A percentile compares a stretch with the other conserved stretches of the same genome.
Evolutionary conservation across 2,797 vertebrate genomes (phyloP).

Genomic region (Morelia viridis): DNA sequence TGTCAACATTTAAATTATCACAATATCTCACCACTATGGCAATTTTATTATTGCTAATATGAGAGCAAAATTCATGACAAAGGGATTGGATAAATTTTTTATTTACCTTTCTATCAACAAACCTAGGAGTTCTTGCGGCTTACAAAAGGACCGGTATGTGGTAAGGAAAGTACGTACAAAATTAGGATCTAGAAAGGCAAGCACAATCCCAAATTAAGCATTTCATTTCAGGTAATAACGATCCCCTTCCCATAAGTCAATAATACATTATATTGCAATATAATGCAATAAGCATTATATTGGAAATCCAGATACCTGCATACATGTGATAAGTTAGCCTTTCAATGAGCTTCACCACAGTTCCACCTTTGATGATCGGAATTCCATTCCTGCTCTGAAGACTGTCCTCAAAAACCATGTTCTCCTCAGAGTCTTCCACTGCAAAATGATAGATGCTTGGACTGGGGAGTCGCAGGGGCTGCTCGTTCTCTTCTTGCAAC

Average conservation of each 20-base stretch:
- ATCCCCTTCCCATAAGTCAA: neutral
- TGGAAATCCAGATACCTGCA: slow-evolving; percentile 79
- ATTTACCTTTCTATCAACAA: slow-evolving; percentile 91
- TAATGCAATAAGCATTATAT: neutral
- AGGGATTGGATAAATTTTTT: accelerated
- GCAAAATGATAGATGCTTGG: slow-evolving; percentile 88
- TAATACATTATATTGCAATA: neutral
- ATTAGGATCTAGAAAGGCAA: slow-evolving; percentile 86
- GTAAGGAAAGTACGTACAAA: slow-evolving; percentile 98
- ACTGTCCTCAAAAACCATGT: slow-evolving; percentile 95
- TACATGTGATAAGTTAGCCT: slow-evolving; percentile 98
- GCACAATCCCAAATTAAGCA: neutral
- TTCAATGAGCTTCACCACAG: slow-evolving; percentile 95
- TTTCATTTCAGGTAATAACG: neutral
- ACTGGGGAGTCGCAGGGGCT: slow-evolving; percentile 88
- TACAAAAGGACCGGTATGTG: slow-evolving; percentile 98
- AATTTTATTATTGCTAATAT: neutral
- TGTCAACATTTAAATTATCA: neutral
- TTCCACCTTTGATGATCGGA: slow-evolving; percentile 95
- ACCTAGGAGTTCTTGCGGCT: slow-evolving; percentile 90
- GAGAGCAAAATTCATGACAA: neutral
- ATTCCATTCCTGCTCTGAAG: slow-evolving; percentile 93
- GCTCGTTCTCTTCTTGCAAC: slow-evolving; percentile 89
- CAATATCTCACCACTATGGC: neutral
- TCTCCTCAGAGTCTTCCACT: slow-evolving; percentile 92